Base-by-base conservation (phyloP, 1,140 invertebrate genomes). In the Brachionus manjavacas region DNA sequence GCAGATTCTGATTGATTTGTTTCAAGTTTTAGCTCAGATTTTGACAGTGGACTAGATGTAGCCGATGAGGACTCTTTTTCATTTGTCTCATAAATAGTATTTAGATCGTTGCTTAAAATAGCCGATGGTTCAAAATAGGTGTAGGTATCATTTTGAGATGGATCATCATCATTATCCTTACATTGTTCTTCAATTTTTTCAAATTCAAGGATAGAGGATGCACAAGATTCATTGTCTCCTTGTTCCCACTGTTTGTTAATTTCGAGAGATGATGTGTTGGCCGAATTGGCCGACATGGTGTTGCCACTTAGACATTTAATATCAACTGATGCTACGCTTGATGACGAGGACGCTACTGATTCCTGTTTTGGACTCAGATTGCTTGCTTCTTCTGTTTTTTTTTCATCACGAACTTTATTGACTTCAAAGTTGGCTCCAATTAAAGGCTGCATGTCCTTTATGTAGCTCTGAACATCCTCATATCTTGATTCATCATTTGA, bases 181-280 rank as follows among this genome's bases (percentile, higher is more conserved):
- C 52, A 81, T 31, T 81, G 79, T 7, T 39, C 41, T 39, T 81
- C 79, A 12, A 81, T 25, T 64, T 81, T 81, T 68, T 81, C 79
- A 64, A 81, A 81, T 28, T 81, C 79, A 11, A 81, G 39, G 25
- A 81, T 35, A 12, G 79, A 81, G 9, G 79, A 81, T 16, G 79
- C 31, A 68, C 39, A 64, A 9, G 79, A 81, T 3, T 20, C 52
- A 64, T 68, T 81, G 14, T 81, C 52, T 4, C 35, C 79, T 8
- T 20, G 35, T 14, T 20, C 79, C 20, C 1, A 6, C 7, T 35
- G 31, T 35, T 35, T 55, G 6, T 64, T 60, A 16, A 68, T 68
- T 68, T 39, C 31, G 31, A 35, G 25, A 25, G 35, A 79, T 4
- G 74, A 79, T 25, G 43, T 25, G n/a, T 25, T 80, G 20, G 49